Evolutionary conservation across 2,113 vertebrate genomes (phyloP).

Genomic region (Dermatemys mawii): DNA sequence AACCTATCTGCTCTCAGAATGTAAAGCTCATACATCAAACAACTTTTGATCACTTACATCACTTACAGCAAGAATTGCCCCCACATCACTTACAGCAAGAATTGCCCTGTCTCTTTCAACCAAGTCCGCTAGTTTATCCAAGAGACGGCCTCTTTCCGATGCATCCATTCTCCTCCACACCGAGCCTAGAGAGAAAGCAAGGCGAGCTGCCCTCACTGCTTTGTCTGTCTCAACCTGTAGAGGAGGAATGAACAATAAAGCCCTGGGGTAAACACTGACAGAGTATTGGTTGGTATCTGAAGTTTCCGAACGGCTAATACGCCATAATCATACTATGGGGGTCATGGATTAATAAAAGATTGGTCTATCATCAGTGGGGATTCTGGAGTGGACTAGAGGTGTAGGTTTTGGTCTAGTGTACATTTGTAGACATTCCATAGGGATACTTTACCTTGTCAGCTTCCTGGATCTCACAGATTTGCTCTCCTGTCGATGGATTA

Average conservation of each 20-base stretch:
- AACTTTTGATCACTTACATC: neutral
- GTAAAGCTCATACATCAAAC: neutral
- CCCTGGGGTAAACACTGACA: neutral
- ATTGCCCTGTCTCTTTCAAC: constrained; percentile 93
- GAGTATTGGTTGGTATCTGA: neutral
- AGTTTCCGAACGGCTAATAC: neutral
- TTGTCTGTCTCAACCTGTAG: constrained; percentile 93
- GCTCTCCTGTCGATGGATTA: constrained; percentile 94
- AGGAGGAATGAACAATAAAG: neutral
- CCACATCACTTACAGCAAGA: constrained; percentile 89
- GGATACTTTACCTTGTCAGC: constrained; percentile 90
- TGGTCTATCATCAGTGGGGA: neutral
- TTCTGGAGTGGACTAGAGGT: neutral
- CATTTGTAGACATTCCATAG: neutral
- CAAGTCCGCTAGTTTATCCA: constrained; percentile 94
- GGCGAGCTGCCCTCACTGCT: constrained; percentile 92
- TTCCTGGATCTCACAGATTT: constrained; percentile 97
- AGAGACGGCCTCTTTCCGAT: constrained; percentile 91
- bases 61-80: constrained; percentile 92
- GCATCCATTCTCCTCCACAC: constrained; percentile 98
- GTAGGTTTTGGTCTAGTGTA: neutral
- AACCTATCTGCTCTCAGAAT: neutral
- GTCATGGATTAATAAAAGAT: neutral
- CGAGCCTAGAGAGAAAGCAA: constrained; percentile 92
- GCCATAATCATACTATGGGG: neutral